Conservation (phyloP, 2,113 vertebrate species). For the Etheostoma cragini region DNA sequence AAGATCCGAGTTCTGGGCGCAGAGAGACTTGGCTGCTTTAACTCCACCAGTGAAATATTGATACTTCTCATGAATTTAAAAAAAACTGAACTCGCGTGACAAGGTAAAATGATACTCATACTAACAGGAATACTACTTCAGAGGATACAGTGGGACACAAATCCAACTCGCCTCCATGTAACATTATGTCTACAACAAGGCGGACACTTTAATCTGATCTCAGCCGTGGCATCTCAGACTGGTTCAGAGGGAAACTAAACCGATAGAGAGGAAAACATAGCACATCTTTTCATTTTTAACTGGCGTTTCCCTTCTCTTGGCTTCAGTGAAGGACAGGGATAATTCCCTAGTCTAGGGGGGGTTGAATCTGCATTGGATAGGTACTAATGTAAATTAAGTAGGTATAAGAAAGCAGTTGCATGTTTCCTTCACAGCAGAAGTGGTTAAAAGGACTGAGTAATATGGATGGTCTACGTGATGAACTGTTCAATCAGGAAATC, state of each 20-base stretch:
- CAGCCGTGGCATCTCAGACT: conserved; percentile 46
- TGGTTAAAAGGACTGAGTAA: background rate
- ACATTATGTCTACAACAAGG: conserved; percentile 35
- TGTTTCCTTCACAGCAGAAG: conserved; percentile 20
- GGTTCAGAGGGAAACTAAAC: conserved; percentile 56
- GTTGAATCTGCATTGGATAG: conserved; percentile 21
- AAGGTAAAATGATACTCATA: conserved; percentile 23
- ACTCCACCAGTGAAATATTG: conserved; percentile 11
- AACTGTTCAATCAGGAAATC: conserved; percentile 50
- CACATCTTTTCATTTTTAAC: conserved; percentile 49
- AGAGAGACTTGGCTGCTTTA: conserved; percentile 17
- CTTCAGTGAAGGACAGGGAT: conserved; percentile 31
- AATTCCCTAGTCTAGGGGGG: conserved; percentile 16
- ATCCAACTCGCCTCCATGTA: conserved; percentile 16
- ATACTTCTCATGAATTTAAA: conserved; percentile 18
- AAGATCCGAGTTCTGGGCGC: conserved; percentile 26
- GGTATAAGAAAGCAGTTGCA: background rate
- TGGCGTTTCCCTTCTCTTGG: conserved; percentile 54
- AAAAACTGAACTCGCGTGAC: background rate
- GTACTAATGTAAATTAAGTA: too few species aligned
- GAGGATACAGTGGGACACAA: background rate
- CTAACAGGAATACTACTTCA: conserved; percentile 25
- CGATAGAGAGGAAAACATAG: conserved; percentile 51
- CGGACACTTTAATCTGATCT: conserved; percentile 54
- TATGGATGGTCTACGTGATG: conserved; percentile 44